These are phyloP conservation scores for Toxotes lorentzi DNA, from an alignment of 2,797 vertebrate genomes.

Conservation along the genomic window DNA sequence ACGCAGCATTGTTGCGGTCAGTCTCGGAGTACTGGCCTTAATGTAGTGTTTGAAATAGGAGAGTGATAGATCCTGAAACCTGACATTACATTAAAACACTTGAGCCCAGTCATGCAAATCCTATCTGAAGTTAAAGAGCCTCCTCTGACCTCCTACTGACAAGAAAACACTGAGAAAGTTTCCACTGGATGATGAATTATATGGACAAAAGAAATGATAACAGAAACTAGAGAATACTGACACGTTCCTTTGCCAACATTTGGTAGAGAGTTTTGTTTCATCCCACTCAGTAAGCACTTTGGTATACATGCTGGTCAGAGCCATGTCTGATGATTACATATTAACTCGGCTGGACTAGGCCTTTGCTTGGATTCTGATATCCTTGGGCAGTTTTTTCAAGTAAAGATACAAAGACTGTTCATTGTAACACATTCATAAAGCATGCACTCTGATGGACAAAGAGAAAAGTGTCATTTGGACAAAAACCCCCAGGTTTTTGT, in stretches of 20 bases:
- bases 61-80: slow-evolving; percentile 30
- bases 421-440: slow-evolving; percentile 83
- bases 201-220: slow-evolving; percentile 47
- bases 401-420: slow-evolving; percentile 78
- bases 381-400: slow-evolving; percentile 71
- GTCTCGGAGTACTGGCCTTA: slow-evolving; percentile 29
- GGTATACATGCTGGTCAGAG: slow-evolving; percentile 81
- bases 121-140: slow-evolving; percentile 36
- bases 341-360: slow-evolving; percentile 62
- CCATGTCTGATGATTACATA: slow-evolving; percentile 60
- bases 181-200: slow-evolving; percentile 43
- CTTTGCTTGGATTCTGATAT: slow-evolving; percentile 69
- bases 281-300: slow-evolving; percentile 76
- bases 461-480: slow-evolving; percentile 71
- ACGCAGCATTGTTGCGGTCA: slow-evolving; percentile 3
- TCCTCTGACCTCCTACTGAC: slow-evolving; percentile 23
- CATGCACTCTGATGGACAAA: slow-evolving; percentile 82
- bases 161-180: slow-evolving; percentile 31
- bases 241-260: slow-evolving; percentile 64
- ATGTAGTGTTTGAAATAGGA: slow-evolving; percentile 68
- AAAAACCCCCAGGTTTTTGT: slow-evolving; percentile 75
- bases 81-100: slow-evolving; percentile 34
- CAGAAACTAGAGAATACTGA: slow-evolving; percentile 65
- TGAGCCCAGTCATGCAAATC: slow-evolving; percentile 40
- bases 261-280: slow-evolving; percentile 63